Conservation (phyloP, 2,888 invertebrate genomes). For the Neoscelio sp. region DNA sequence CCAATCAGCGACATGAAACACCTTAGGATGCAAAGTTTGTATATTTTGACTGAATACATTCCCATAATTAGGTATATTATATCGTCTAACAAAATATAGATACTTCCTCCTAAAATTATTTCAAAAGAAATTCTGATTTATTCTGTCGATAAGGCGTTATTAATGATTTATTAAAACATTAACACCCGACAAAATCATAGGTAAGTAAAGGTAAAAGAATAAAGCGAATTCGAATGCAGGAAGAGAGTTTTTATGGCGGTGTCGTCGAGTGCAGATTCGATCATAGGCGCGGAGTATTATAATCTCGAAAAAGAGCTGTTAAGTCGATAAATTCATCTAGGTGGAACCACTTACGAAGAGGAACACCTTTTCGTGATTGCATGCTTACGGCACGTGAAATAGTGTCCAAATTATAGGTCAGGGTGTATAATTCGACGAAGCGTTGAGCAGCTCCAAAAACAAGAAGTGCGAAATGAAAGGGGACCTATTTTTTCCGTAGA, state of each 20-base stretch:
- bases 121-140: not conserved
- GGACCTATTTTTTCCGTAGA: conserved; percentile 67
- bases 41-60: no score
- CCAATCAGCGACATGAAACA: no score
- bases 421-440: conserved; percentile 77
- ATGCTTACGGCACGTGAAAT: conserved; percentile 78
- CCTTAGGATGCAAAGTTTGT: no score
- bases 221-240: conserved; percentile 1
- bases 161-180: conserved; percentile 41
- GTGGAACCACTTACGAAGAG: conserved; percentile 76
- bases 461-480: conserved; percentile 51
- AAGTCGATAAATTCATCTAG: conserved; percentile 80
- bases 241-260: conserved; percentile 11
- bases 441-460: conserved; percentile 71
- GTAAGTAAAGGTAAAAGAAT: not conserved
- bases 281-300: conserved; percentile 70
- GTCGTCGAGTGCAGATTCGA: conserved; percentile 30
- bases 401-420: conserved; percentile 80
- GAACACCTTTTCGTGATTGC: conserved; percentile 81
- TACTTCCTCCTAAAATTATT: no score
- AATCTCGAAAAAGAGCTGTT: conserved; percentile 73
- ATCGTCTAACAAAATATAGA: no score
- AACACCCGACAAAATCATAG: conserved; percentile 8
- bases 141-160: conserved; percentile 9
- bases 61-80: no score